These are phyloP conservation scores for Linepithema humile DNA, from an alignment of 1,140 invertebrate species.

Conservation along the genomic window DNA sequence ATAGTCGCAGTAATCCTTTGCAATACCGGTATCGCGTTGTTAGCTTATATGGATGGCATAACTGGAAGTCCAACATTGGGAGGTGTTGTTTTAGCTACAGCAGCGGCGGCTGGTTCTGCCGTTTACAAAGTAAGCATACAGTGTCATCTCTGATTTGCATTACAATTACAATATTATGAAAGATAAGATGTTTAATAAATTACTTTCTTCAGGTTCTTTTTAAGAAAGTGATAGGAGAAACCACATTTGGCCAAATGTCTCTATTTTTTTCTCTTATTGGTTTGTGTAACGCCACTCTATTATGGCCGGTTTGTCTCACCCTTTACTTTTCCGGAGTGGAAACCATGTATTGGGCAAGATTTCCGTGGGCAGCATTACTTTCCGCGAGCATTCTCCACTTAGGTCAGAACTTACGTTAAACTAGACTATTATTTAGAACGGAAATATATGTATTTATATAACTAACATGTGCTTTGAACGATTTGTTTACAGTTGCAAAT, in stretches of 20 bases:
- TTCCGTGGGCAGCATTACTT: slow-evolving; percentile 93
- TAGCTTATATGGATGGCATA: slow-evolving; percentile 98
- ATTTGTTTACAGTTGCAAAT: slow-evolving; percentile 91
- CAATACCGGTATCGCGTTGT: slow-evolving; percentile 96
- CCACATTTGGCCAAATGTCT: slow-evolving; percentile 93
- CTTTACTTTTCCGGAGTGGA: slow-evolving; percentile 94
- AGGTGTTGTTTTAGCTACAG: slow-evolving; percentile 95
- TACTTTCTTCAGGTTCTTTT: slow-evolving; percentile 90
- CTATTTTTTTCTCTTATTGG: slow-evolving; percentile 95
- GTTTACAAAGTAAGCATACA: slow-evolving; percentile 92
- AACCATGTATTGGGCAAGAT: slow-evolving; percentile 89
- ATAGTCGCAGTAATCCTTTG: slow-evolving; percentile 97
- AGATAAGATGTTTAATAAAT: slow-evolving; percentile 2
- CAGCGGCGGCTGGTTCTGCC: slow-evolving; percentile 94
- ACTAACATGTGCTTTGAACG: neutral
- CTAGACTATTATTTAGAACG: neutral
- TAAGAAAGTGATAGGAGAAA: slow-evolving; percentile 96
- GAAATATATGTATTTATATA: neutral
- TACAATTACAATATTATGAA: neutral
- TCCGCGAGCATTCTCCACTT: slow-evolving; percentile 91
- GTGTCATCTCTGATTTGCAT: neutral
- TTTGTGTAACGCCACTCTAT: slow-evolving; percentile 91
- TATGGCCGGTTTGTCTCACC: slow-evolving; percentile 94
- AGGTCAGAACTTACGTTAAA: slow-evolving; percentile 79
- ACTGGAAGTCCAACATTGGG: slow-evolving; percentile 95